Evolutionary conservation across 2,797 vertebrate genomes (phyloP), one percentile per base, ranked within the genome.

Genomic region (Spinus pinus): DNA sequence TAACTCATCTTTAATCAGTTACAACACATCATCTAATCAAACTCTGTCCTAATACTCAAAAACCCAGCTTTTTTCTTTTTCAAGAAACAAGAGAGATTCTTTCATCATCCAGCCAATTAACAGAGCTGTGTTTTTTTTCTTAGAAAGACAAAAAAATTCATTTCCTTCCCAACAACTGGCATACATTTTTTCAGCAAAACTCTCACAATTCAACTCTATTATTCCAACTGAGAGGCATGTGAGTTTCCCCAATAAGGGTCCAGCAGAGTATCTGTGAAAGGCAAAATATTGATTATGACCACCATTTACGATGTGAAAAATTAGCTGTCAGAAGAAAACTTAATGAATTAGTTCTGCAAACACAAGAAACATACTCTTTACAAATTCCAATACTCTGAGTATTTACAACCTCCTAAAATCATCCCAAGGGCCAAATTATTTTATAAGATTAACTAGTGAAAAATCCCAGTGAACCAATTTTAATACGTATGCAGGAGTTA

Each of bases 401-500:
- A 91, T 86, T 95, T 89, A 94, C 75, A 93, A 61, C 13, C 47
- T 39, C 30, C 69, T 89, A 71, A 71, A 92, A 75, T 69, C 61
- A 95, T 72, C 90, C 86, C 84, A 89, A 87, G 54, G 35, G 82
- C 39, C 54, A 94, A 90, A 91, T 83, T 88, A 95, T 61, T 93
- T 93, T 16, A 81, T 61, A 83, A 69, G 73, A 94, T 75, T 87
- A 80, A 94, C 88, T 75, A 87, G 71, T n/a, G 21, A 88, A 94
- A 95, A 95, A 92, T 61, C 73, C 62, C 86, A 95, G 25, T 49
- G 57, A 93, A 93, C 13, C 7, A 5, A 54, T 91, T 87, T 88
- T 87, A 54, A 65, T 67, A 88, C 10, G 16, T 41, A 72, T 66
- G 58, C 47, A 90, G 69, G 53, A 93, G 75, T 73, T 74, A 77